Evolutionary conservation across 2,113 vertebrate genomes (phyloP).

Genomic region (Gobio gobio): DNA sequence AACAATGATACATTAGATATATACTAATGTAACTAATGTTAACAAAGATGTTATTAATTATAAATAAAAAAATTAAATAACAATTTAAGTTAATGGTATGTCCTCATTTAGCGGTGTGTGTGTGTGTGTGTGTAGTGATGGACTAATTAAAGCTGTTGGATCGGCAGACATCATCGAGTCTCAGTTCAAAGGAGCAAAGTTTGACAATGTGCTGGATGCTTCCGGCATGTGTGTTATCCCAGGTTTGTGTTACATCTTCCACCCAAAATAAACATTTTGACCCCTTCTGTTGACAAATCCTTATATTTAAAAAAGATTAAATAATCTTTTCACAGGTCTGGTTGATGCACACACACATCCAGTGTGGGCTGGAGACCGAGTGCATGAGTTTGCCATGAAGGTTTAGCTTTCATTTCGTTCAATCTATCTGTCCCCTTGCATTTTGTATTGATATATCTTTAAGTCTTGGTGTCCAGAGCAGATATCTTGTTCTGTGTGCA

Average conservation of each 20-base stretch:
- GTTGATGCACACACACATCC: slow-evolving; percentile 96
- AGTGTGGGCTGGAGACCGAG: slow-evolving; percentile 95
- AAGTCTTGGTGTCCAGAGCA: not conserved
- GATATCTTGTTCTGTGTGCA: slow-evolving; percentile 61
- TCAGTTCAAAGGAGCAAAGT: slow-evolving; percentile 78
- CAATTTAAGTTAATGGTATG: not conserved
- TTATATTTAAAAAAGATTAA: not conserved
- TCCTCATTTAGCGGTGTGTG: not conserved
- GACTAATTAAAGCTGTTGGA: slow-evolving; percentile 86
- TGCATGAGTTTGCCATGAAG: slow-evolving; percentile 98
- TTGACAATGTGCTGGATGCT: slow-evolving; percentile 88
- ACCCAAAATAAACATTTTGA: not conserved
- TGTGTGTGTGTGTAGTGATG: slow-evolving; percentile 77
- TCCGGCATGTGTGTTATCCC: slow-evolving; percentile 91
- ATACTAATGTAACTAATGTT: no score
- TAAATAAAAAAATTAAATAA: not conserved
- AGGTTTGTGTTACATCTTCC: slow-evolving; percentile 72
- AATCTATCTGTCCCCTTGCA: not conserved
- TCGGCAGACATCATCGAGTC: slow-evolving; percentile 75
- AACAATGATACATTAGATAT: no score
- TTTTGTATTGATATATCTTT: not conserved
- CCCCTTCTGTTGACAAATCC: not conserved
- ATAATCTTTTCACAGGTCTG: slow-evolving; percentile 80
- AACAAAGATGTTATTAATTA: not conserved
- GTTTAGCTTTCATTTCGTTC: slow-evolving; percentile 66